A percentile compares a stretch with the other conserved stretches of the same genome.
Evolutionary conservation across 2,113 vertebrate genomes (phyloP).

Genomic region (Eudyptes chrysolophus): DNA sequence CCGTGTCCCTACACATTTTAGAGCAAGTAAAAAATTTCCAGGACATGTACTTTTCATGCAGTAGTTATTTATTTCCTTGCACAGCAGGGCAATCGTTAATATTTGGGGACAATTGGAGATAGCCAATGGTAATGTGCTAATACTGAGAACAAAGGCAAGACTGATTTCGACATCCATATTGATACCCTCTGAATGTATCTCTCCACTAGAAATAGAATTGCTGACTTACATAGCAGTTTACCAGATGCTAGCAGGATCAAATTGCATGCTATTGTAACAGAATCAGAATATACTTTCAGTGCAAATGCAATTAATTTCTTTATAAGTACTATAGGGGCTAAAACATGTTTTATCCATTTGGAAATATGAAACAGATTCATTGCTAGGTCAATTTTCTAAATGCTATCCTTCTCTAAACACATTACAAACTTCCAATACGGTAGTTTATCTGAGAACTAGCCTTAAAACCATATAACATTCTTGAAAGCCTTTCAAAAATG

Average conservation of each 20-base stretch:
- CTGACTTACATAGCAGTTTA: conserved; percentile 17
- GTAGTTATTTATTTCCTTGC: not conserved
- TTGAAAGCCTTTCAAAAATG: conserved; percentile 19
- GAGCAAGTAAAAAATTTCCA: not conserved
- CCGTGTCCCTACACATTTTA: not conserved
- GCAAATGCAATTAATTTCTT: conserved; percentile 30
- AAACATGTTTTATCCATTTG: conserved; percentile 12
- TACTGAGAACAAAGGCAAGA: not conserved
- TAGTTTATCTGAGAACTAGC: not conserved
- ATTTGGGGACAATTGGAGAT: not conserved
- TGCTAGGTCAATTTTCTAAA: conserved; percentile 18
- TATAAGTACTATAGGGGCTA: not conserved
- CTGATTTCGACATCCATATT: not conserved
- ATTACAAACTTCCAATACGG: not conserved
- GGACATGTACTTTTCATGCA: not conserved
- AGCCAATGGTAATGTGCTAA: not conserved
- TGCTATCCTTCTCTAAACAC: not conserved
- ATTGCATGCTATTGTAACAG: not conserved
- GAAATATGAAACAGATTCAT: conserved; percentile 9
- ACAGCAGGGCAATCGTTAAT: not conserved
- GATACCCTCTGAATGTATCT: not conserved
- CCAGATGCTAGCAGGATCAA: conserved; percentile 25
- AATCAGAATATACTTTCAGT: not conserved
- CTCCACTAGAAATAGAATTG: conserved; percentile 15
- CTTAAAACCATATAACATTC: not conserved